Conservation (phyloP, 2,888 invertebrate species). For the Frankliniella intonsa region DNA sequence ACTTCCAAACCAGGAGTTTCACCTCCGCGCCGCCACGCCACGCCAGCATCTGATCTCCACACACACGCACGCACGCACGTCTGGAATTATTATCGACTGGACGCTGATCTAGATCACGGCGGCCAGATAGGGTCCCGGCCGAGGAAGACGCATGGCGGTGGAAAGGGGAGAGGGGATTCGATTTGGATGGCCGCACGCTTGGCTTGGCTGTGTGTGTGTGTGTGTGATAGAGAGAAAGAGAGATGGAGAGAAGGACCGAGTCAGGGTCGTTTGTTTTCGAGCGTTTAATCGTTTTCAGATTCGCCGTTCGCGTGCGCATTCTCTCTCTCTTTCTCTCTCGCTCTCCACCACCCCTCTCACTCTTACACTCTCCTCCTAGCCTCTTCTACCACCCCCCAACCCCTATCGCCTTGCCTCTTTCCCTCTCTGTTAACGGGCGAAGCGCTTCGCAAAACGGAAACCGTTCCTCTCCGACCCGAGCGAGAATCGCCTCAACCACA, state of each 20-base stretch:
- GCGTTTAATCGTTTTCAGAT: slow-evolving; percentile 25
- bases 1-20: too few relatives aligned
- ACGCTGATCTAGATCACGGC: slow-evolving; percentile 17
- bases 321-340: not conserved
- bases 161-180: not conserved
- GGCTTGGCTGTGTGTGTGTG: not conserved
- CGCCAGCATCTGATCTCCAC: too few relatives aligned
- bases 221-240: not conserved
- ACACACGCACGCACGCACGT: too few relatives aligned
- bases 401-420: too few relatives aligned
- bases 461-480: too few relatives aligned
- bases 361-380: not conserved
- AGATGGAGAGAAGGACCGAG: not conserved
- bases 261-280: slow-evolving; percentile 9
- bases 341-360: not conserved
- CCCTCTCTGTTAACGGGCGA: too few relatives aligned
- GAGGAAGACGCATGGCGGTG: not conserved
- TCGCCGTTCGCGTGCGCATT: not conserved
- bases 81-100: slow-evolving; percentile 11
- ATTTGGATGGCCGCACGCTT: not conserved
- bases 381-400: too few relatives aligned
- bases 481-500: too few relatives aligned
- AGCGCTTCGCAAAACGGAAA: too few relatives aligned
- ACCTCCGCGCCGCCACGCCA: too few relatives aligned
- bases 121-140: not conserved